Percentiles rank a stretch among this genome's conserved stretches.
Conservation (phyloP, 2,113 vertebrate species). For the Poecile atricapillus region DNA sequence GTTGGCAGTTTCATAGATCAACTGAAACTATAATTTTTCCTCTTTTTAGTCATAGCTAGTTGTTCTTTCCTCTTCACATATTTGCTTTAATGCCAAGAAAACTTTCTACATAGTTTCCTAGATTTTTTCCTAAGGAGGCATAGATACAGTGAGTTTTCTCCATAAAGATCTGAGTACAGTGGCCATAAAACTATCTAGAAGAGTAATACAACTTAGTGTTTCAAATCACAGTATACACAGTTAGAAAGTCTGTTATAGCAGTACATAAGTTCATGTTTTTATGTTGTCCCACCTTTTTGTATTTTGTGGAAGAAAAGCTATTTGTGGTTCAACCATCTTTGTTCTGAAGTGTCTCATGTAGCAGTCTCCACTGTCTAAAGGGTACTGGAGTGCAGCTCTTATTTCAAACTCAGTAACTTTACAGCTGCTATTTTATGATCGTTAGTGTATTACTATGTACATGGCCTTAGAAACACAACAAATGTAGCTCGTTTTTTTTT, state of each 20-base stretch:
- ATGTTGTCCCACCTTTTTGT: neutral
- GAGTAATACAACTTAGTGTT: neutral
- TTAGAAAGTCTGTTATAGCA: neutral
- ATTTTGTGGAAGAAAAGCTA: neutral
- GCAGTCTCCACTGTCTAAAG: neutral
- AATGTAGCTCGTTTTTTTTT: neutral
- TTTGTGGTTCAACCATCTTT: neutral
- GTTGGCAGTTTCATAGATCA: neutral
- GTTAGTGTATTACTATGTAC: neutral
- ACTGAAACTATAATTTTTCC: neutral
- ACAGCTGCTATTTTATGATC: neutral
- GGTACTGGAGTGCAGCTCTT: neutral
- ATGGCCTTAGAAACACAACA: neutral
- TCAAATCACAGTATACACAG: neutral
- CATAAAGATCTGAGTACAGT: neutral
- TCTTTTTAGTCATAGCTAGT: neutral
- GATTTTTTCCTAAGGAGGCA: neutral
- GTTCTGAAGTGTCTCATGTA: neutral
- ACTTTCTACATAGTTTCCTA: neutral
- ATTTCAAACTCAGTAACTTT: neutral
- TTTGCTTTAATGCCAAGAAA: neutral
- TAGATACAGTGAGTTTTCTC: neutral
- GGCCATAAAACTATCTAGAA: neutral
- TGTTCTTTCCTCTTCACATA: neutral
- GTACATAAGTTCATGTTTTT: neutral